These are phyloP conservation scores for Machimus atricapillus DNA, from an alignment of 2,888 invertebrate genomes.

Conservation along the genomic window DNA sequence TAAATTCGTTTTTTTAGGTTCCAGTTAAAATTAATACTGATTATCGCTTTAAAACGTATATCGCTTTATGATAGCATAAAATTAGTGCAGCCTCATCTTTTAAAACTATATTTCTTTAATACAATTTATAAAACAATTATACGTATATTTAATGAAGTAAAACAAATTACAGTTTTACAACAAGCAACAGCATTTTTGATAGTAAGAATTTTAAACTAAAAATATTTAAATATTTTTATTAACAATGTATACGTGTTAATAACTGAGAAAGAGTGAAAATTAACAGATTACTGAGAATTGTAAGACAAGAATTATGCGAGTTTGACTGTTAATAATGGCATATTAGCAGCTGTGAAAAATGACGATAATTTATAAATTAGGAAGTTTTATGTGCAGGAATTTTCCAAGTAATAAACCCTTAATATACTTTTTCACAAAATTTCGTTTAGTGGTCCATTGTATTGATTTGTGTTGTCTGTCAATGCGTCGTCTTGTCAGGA, in stretches of 20 bases:
- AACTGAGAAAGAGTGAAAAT: background rate
- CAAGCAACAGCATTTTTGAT: background rate
- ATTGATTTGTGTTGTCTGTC: background rate
- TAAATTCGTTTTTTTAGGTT: too few relatives aligned
- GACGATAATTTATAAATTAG: background rate
- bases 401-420: conserved; percentile 16
- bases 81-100: too few relatives aligned
- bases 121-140: too few relatives aligned
- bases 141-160: background rate
- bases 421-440: background rate
- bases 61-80: too few relatives aligned
- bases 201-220: background rate
- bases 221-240: background rate
- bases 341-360: background rate
- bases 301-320: background rate
- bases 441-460: background rate
- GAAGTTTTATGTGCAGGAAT: background rate
- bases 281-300: background rate
- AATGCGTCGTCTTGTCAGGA: background rate
- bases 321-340: too few relatives aligned
- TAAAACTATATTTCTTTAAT: too few relatives aligned
- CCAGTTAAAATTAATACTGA: too few relatives aligned
- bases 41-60: too few relatives aligned
- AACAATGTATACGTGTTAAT: background rate
- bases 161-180: background rate